Percentiles rank a stretch among this genome's conserved stretches.
Conservation (phyloP, 2,113 vertebrate species). For the Porphyrio hochstetteri region DNA sequence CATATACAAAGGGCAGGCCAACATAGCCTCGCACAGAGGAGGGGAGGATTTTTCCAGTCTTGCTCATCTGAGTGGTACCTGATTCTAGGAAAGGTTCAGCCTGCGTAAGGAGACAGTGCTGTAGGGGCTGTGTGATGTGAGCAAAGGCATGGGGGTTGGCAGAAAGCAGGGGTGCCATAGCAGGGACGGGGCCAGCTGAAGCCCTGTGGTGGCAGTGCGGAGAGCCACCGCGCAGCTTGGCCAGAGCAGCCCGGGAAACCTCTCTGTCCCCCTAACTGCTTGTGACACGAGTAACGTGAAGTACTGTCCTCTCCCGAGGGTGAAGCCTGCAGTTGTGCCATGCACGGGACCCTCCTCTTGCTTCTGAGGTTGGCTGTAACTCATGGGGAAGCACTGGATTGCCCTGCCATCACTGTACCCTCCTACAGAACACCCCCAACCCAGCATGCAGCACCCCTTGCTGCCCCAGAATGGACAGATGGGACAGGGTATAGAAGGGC, state of each 20-base stretch:
- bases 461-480: fast-evolving
- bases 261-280: neutral
- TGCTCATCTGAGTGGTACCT: neutral
- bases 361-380: neutral
- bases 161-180: neutral
- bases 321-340: neutral
- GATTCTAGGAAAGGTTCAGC: neutral
- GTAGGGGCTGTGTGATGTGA: fast-evolving
- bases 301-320: neutral
- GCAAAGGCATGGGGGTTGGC: neutral
- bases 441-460: fast-evolving
- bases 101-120: neutral
- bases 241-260: fast-evolving
- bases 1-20: neutral
- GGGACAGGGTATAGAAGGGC: neutral
- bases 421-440: neutral
- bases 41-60: neutral
- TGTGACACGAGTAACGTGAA: fast-evolving
- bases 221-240: neutral
- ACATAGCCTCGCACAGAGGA: fast-evolving
- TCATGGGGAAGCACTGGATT: neutral
- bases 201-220: neutral
- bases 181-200: neutral
- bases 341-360: neutral
- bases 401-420: fast-evolving